Evolutionary conservation across 1,140 invertebrate genomes (phyloP).

Genomic region (Polypedilum pembai): DNA sequence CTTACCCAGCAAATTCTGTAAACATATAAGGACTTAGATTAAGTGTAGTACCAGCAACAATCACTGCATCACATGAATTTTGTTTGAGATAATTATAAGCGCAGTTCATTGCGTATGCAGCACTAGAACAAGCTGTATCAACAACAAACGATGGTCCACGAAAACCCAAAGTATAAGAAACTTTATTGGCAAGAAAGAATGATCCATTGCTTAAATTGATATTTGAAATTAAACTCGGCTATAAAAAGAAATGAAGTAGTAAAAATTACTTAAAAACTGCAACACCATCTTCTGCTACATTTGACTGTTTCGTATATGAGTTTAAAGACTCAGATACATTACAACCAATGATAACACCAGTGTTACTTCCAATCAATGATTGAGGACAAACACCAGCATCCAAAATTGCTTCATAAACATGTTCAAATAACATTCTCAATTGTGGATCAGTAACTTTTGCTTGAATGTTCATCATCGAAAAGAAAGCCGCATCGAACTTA

Average conservation of each 20-base stretch:
- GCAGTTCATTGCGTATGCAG: slow-evolving; percentile 45
- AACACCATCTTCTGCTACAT: too few species aligned
- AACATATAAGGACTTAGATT: slow-evolving; percentile 79
- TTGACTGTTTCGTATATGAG: too few species aligned
- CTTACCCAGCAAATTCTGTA: slow-evolving; percentile 66
- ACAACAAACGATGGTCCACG: slow-evolving; percentile 82
- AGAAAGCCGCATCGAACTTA: slow-evolving; percentile 88
- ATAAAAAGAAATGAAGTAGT: too few species aligned
- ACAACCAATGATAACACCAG: slow-evolving; percentile 85
- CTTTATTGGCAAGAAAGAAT: slow-evolving; percentile 59
- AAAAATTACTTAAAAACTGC: too few species aligned
- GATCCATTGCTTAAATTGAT: too few species aligned
- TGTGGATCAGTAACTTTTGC: slow-evolving; percentile 50
- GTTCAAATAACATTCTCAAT: slow-evolving; percentile 78
- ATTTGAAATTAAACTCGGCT: too few species aligned
- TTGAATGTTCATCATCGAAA: slow-evolving; percentile 88
- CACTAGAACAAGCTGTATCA: slow-evolving; percentile 94
- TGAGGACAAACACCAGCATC: slow-evolving; percentile 85
- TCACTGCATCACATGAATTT: slow-evolving; percentile 65
- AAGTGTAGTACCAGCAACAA: slow-evolving; percentile 80
- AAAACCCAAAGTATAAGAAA: slow-evolving; percentile 93
- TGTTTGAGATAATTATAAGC: too few species aligned
- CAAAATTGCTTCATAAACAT: slow-evolving; percentile 89
- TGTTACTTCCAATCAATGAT: slow-evolving; percentile 69
- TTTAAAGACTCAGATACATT: slow-evolving; percentile 60